phyloP scores from a whole-genome alignment of 1,140 invertebrate genomes.

The Heliconius eleuchia region DNA sequence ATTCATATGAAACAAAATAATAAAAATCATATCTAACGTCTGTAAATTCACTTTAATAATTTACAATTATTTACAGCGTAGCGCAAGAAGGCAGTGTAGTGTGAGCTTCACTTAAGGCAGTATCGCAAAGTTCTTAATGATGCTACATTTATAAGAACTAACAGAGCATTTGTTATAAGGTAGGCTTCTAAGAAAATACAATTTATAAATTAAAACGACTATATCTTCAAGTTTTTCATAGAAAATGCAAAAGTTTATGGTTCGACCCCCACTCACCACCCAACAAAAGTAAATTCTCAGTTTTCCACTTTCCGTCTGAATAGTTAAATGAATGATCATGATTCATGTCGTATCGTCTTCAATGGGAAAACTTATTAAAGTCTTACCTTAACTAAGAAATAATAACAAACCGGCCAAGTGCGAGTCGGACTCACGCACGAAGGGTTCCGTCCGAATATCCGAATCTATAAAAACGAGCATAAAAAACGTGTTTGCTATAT shows the following conservation, averaged over 20 bases:
- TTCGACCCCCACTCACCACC: neutral
- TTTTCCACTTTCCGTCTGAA: no score
- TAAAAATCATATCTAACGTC: no score
- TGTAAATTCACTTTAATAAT: neutral
- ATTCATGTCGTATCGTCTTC: no score
- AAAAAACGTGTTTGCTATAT: no score
- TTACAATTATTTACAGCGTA: neutral
- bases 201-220: neutral
- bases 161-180: neutral
- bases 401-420: no score
- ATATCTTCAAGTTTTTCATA: neutral
- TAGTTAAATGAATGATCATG: no score
- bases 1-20: neutral
- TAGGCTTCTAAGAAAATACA: neutral
- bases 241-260: neutral
- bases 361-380: no score
- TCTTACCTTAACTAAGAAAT: no score
- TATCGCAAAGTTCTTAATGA: constrained; percentile 5
- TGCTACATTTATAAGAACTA: neutral
- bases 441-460: no score
- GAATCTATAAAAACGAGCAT: no score
- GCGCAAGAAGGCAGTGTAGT: neutral
- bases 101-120: neutral
- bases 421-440: no score
- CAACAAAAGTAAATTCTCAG: no score